Evolutionary conservation across 2,797 vertebrate species (phyloP), one percentile per base, ranked within the genome.

Genomic region (Cryptoprocta ferox): DNA sequence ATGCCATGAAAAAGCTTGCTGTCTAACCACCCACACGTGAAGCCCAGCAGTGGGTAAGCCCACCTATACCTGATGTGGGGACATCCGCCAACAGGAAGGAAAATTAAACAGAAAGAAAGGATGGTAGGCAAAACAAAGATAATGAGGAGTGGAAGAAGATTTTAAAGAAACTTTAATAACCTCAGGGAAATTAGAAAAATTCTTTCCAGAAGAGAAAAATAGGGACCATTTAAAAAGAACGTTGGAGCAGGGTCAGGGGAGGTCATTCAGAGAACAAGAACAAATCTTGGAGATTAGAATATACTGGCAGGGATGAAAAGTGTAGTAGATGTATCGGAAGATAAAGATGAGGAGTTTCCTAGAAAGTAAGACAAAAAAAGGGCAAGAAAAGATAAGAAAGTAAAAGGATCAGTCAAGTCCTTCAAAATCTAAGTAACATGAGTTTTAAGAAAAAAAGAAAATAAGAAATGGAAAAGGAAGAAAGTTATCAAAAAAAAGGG

Each of bases 371-470:
- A 53, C 35, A 39, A 91, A 32, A 14, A 61, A 19, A 73, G 28
- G 26, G 32, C n/a, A 14, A 82, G 35, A 75, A 68, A 75, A 59
- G 16, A 30, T 56, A 66, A 35, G 39, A 80, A 82, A 75, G 56
- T 28, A 42, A 87, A 97, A 80, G 32, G 0, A n/a, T 95, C 8
- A 32, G 5, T 73, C 42, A 88, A 45, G 18, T 79, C 7, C 12
- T 93, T 89, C 61, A 93, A 82, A 96, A 68, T 79, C 61, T 96
- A 78, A 81, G 18, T 76, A 61, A 26, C 26, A 16, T 11, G 61
- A 81, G 26, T 94, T 94, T 93, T 76, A 79, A 32, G 14, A 5
- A 91, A 66, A 79, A 89, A 45, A 71, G 18, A 90, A 87, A 78
- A 63, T 35, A 84, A 21, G 30, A 94, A 83, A 79, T 48, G 14